Conservation (phyloP, 2,797 vertebrate genomes). For the Vultur gryphus region DNA sequence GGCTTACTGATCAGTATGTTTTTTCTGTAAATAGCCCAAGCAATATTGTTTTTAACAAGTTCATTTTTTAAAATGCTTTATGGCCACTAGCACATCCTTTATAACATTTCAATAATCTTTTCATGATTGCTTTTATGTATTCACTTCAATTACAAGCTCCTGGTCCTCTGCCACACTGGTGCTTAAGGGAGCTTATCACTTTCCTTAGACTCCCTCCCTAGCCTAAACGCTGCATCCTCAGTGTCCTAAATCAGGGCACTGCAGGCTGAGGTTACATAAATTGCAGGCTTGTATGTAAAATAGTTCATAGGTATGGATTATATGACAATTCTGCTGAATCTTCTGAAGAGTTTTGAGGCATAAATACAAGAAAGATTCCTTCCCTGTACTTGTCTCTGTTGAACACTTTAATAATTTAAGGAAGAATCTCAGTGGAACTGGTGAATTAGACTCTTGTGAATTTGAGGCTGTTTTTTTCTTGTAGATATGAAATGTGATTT, state of each 20-base stretch:
- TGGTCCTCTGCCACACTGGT: neutral
- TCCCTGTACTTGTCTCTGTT: neutral
- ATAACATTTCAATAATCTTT: neutral
- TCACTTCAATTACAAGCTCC: neutral
- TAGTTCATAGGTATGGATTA: neutral
- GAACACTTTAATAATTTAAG: neutral
- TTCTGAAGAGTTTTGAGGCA: neutral
- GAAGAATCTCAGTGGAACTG: neutral
- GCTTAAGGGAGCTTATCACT: neutral
- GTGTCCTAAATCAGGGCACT: neutral
- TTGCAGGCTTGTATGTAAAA: neutral
- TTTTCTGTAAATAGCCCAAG: neutral
- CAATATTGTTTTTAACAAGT: neutral
- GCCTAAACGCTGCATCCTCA: neutral
- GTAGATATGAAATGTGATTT: neutral
- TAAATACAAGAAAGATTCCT: neutral
- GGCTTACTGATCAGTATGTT: neutral
- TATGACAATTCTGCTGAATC: neutral
- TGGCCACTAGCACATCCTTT: neutral
- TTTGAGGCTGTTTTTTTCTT: neutral
- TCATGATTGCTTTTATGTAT: neutral
- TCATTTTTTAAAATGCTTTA: neutral
- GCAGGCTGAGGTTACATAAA: neutral
- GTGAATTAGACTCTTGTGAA: neutral
- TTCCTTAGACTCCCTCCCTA: neutral